A percentile compares a stretch with the other conserved stretches of the same genome.
These are phyloP conservation scores for Platichthys stellatus DNA, from an alignment of 2,113 vertebrate genomes.

Conservation along the genomic window DNA sequence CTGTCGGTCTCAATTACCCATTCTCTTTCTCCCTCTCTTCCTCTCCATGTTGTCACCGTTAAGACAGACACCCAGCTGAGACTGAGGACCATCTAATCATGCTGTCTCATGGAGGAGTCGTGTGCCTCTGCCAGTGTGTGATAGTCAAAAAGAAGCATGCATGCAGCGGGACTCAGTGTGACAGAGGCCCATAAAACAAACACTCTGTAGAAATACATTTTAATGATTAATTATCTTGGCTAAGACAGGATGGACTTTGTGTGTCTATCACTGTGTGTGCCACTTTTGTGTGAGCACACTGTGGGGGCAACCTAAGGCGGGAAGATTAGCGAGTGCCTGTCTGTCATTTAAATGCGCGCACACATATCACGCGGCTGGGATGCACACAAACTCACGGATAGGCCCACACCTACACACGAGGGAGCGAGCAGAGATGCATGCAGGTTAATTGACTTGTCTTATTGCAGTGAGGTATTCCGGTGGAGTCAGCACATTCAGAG, in stretches of 20 bases:
- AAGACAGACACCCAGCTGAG: slow-evolving; percentile 47
- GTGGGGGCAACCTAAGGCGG: slow-evolving; percentile 23
- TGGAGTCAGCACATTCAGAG: slow-evolving; percentile 67
- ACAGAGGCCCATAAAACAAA: slow-evolving; percentile 27
- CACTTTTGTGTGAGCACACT: slow-evolving; percentile 18
- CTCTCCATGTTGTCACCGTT: slow-evolving; percentile 60
- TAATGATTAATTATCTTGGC: slow-evolving; percentile 50
- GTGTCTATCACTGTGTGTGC: slow-evolving; percentile 29
- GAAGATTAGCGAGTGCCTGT: slow-evolving; percentile 37
- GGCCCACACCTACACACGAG: slow-evolving; percentile 21
- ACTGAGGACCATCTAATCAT: slow-evolving; percentile 49
- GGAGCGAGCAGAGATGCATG: slow-evolving; percentile 20
- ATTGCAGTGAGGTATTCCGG: slow-evolving; percentile 47
- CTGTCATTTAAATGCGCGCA: slow-evolving; percentile 34
- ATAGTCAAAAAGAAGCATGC: slow-evolving; percentile 31
- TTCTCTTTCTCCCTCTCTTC: slow-evolving; percentile 35
- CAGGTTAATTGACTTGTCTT: slow-evolving; percentile 73
- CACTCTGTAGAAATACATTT: slow-evolving; percentile 28
- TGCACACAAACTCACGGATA: slow-evolving; percentile 19
- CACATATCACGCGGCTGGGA: not conserved
- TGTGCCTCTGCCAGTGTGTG: slow-evolving; percentile 34
- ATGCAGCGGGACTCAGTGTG: slow-evolving; percentile 13
- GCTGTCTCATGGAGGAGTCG: slow-evolving; percentile 36
- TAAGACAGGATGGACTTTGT: slow-evolving; percentile 27
- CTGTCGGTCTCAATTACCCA: slow-evolving; percentile 68